These are phyloP conservation scores for Scelioninae gen. 1 DNA, from an alignment of 2,888 invertebrate genomes.

Conservation along the genomic window DNA sequence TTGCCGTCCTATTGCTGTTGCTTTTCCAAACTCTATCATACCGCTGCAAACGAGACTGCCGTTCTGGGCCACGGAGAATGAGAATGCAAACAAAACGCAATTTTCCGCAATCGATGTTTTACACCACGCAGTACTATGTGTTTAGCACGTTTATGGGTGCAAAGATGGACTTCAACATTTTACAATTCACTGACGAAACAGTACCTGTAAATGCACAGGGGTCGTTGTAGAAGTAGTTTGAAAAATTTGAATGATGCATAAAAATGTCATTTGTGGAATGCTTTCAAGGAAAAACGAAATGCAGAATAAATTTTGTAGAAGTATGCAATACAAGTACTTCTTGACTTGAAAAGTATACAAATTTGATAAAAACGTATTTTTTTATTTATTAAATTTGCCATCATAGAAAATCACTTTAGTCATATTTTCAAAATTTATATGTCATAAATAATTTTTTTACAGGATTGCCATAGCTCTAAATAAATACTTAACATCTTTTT, in stretches of 20 bases:
- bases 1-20: constrained; percentile 33
- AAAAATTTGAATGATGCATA: constrained; percentile 2
- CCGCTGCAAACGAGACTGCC: constrained; percentile 40
- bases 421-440: too few species aligned
- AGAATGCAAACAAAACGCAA: constrained; percentile 61
- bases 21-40: constrained; percentile 55
- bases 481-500: too few species aligned
- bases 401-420: too few species aligned
- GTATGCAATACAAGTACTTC: too few species aligned
- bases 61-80: constrained; percentile 33
- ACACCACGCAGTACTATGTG: constrained; percentile 26
- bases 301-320: too few species aligned
- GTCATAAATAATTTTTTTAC: too few species aligned
- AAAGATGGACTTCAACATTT: constrained; percentile 24
- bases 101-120: constrained; percentile 59
- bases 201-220: constrained; percentile 31
- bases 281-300: constrained; percentile 1
- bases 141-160: constrained; percentile 28
- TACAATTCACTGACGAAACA: constrained; percentile 5
- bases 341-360: too few species aligned
- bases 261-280: constrained; percentile 36
- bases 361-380: too few species aligned
- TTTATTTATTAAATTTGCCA: too few species aligned
- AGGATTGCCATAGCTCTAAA: too few species aligned
- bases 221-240: too few species aligned